Percentiles rank a stretch among this genome's conserved stretches.
phyloP scores from a whole-genome alignment of 2,113 vertebrate species.

The Podarcis cretensis region DNA sequence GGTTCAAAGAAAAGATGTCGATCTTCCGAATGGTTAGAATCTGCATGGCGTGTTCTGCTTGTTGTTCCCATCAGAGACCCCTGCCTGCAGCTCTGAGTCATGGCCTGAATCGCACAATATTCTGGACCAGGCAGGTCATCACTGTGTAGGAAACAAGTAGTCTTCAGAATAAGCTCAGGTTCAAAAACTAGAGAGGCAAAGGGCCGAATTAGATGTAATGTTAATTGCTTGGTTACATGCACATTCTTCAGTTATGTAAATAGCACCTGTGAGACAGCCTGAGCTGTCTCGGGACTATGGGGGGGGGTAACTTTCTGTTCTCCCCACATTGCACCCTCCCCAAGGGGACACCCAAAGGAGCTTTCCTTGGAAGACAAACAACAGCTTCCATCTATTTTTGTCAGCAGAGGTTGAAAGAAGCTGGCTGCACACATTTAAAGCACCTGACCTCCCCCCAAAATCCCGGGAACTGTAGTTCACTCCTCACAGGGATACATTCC shows the following conservation, averaged over 20 bases:
- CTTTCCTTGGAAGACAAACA: background rate
- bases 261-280: background rate
- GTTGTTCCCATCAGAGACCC: background rate
- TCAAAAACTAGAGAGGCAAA: background rate
- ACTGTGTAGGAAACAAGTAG: background rate
- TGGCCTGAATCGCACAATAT: background rate
- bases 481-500: too few relatives aligned
- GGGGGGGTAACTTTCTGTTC: background rate
- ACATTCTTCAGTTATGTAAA: background rate
- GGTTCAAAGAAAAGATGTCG: background rate
- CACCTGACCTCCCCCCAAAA: too few relatives aligned
- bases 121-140: background rate
- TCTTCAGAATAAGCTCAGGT: background rate
- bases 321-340: too few relatives aligned
- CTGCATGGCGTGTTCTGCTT: background rate
- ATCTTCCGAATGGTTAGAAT: background rate
- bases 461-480: too few relatives aligned
- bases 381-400: background rate
- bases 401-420: background rate
- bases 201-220: background rate
- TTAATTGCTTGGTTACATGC: background rate
- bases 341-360: background rate
- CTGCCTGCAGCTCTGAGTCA: background rate
- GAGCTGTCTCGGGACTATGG: background rate
- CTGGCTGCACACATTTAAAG: too few relatives aligned